Base-by-base conservation (phyloP, 2,888 invertebrate genomes). In the Lampropteryx suffumata region DNA sequence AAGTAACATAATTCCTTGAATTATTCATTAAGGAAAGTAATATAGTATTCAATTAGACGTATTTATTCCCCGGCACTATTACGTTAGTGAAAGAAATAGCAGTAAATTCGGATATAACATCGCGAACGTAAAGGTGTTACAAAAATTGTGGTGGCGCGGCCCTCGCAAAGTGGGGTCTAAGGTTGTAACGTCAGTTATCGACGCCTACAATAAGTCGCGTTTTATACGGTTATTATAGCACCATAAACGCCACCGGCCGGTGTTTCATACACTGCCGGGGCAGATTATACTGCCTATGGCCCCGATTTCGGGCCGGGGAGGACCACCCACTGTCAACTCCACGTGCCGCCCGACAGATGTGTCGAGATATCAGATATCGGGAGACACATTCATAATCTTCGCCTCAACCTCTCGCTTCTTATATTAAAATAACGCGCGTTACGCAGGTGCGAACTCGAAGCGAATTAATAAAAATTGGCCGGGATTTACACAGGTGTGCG, bases 201-300 rank as follows among this genome's bases (percentile, higher is more conserved):
- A 83, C 82, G 84, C 80, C 82, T 84, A 87, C 88, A 90, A 90
- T 88, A 89, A 89, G 88, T 89, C 86, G 85, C 83, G 79, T 90
- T 91, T 90, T 90, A 90, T 90, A 89, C 78, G 86, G 87, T 88
- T 90, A 91, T 90, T 90, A 90, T 89, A 87, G 88, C 82, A 76
- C 83, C 82, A 88, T 90, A 90, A 90, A 87, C 81, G 85, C 82
- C 88, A 87, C 87, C 86, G 88, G 89, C 80, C 87, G 82, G 82
- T 86, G 85, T 86, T 87, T 87, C 87, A 89, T 90, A 87, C 84
- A 87, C 83, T 87, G 77, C 81, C 79, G 78, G 78, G 82, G 82
- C 87, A 84, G 84, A 84, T 87, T 88, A 87, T 87, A 83, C 84
- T 79, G 83, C 81, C 80, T 78, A 78, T 73, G 78, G 79, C 78